A percentile compares a stretch with the other conserved stretches of the same genome.
Conservation (phyloP, 2,888 invertebrate species). For the Cerastis rubricosa region DNA sequence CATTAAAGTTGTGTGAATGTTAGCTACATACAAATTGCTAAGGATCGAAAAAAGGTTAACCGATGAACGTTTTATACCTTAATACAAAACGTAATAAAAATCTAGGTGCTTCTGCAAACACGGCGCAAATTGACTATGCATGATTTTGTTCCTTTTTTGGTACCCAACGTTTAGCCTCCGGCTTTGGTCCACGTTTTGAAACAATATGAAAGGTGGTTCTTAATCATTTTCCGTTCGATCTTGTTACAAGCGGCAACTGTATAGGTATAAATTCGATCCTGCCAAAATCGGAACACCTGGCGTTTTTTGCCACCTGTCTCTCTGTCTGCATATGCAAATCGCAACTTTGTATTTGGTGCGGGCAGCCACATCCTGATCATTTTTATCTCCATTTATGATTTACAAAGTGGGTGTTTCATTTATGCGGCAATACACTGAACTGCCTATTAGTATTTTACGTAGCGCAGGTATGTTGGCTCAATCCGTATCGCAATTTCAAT, state of each 20-base stretch:
- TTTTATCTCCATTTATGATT: constrained; percentile 49
- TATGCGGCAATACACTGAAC: constrained; percentile 37
- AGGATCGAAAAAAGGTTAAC: not conserved
- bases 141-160: constrained; percentile 49
- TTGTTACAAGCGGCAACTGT: constrained; percentile 48
- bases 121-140: constrained; percentile 47
- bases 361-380: constrained; percentile 51
- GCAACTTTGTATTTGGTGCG: constrained; percentile 56
- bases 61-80: not conserved
- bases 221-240: constrained; percentile 53
- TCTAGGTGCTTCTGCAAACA: constrained; percentile 37
- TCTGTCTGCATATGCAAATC: constrained; percentile 67
- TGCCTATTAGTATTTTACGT: constrained; percentile 45
- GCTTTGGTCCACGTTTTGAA: constrained; percentile 38
- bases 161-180: constrained; percentile 42
- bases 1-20: not conserved
- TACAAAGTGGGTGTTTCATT: constrained; percentile 48
- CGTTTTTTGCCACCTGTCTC: constrained; percentile 67
- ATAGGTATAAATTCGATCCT: constrained; percentile 40
- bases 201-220: constrained; percentile 59
- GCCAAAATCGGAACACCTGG: constrained; percentile 68
- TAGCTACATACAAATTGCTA: too few species aligned
- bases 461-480: constrained; percentile 54
- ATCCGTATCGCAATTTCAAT: constrained; percentile 80
- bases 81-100: constrained; percentile 25